Evolutionary conservation across 1,140 invertebrate species (phyloP), one percentile per base, ranked within the genome.

Genomic region (Aculops lycopersici): DNA sequence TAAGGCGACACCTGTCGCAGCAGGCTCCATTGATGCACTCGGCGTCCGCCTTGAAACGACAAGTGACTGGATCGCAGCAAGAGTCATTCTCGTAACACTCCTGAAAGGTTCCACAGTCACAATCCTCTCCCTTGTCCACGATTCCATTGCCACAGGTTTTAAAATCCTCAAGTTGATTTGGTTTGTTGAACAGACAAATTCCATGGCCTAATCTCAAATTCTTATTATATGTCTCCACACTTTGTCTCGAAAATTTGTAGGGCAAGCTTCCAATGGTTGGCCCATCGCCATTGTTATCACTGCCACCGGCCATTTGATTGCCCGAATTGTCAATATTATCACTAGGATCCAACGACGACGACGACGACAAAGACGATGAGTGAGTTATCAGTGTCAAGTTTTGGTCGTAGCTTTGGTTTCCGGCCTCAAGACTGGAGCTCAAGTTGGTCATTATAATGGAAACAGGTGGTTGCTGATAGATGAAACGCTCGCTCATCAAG

Each of bases 21-120:
- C 86, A 94, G 18, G 74, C 71, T 4, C 83, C 83, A 14, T 68
- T 67, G 20, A 80, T 77, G 57, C 86, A 94, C 58, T 86, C 70
- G 1, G 84, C 71, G 56, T 86, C 81, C 39, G 71, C 71, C 39
- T 69, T 65, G 8, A 8, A 31, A 43, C 81, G 75, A 58, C 86
- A 94, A 16, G 83, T 90, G 53, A 79, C 73, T 39, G 79, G 76
- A 59, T 92, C 81, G 61, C 84, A 94, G 58, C 84, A 94, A 1
- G 78, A 77, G 60, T 90, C 83, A 24, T 64, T 59, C 41, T 68
- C 59, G 17, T 69, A 64, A 60, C 84, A 94, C 48, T 86, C 74
- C 43, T 83, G 67, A 45, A 75, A 70, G 35, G 76, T 83, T 16
- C 58, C 55, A 51, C 59, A 63, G 47, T 62, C 59, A 57, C 84